A percentile compares a stretch with the other conserved stretches of the same genome.
Conservation (phyloP, 2,797 vertebrate species). For the Ptychobarbus kaznakovi region DNA sequence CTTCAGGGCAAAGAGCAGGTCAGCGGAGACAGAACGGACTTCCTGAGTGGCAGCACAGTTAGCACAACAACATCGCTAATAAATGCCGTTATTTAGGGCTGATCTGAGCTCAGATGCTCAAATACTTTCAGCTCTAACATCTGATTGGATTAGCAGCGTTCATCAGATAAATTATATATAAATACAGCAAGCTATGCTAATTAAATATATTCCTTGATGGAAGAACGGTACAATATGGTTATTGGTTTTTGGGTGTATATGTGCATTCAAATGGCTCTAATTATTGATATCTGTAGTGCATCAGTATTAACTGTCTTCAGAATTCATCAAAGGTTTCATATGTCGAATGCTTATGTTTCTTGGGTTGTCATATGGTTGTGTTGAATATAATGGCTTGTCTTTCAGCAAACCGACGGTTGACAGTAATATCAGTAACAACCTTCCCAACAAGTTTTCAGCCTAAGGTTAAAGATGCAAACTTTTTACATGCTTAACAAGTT, state of each 20-base stretch:
- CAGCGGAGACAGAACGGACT: conserved; percentile 9
- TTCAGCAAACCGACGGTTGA: neutral
- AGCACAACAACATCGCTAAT: neutral
- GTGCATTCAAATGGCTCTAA: neutral
- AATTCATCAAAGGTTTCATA: neutral
- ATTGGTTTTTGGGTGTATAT: neutral
- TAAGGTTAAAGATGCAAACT: neutral
- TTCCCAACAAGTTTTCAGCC: conserved; percentile 19
- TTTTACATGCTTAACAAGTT: conserved; percentile 1
- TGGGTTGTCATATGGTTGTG: neutral
- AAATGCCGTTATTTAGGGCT: neutral
- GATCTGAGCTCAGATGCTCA: neutral
- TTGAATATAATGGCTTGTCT: conserved; percentile 6
- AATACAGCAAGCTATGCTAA: neutral
- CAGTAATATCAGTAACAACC: neutral
- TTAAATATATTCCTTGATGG: neutral
- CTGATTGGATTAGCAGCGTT: neutral
- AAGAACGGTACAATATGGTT: neutral
- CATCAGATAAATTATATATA: neutral
- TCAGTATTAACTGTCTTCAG: neutral
- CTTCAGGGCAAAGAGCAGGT: conserved; percentile 37
- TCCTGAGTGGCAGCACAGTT: conserved; percentile 29
- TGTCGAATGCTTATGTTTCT: neutral
- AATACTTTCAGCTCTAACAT: neutral
- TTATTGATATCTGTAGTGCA: neutral